Conservation (phyloP, 2,888 invertebrate species). For the Lathronympha strigana region DNA sequence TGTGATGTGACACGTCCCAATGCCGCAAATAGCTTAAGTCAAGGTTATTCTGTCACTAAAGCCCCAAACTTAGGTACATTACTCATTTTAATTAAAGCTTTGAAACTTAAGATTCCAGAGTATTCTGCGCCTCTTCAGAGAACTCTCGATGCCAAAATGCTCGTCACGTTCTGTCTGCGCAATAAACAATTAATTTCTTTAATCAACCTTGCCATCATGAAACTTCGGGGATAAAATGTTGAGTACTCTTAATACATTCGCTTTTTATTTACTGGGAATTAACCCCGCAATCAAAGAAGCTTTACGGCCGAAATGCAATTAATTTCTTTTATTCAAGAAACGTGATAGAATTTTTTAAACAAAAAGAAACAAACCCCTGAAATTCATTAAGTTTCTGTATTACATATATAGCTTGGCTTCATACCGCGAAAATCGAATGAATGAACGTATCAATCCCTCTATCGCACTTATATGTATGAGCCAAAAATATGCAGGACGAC, state of each 20-base stretch:
- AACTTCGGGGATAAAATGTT: slow-evolving; percentile 44
- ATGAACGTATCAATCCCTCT: too few relatives aligned
- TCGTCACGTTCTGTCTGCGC: slow-evolving; percentile 55
- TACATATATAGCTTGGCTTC: too few relatives aligned
- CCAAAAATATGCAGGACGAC: too few relatives aligned
- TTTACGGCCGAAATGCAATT: slow-evolving; percentile 28
- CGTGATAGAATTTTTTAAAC: not conserved
- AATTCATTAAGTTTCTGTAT: slow-evolving; percentile 19
- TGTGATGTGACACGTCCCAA: too few relatives aligned
- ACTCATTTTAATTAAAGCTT: slow-evolving; percentile 11
- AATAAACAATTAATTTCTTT: slow-evolving; percentile 71
- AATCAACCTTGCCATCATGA: slow-evolving; percentile 56
- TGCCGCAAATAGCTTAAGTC: too few relatives aligned
- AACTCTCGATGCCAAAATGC: slow-evolving; percentile 50
- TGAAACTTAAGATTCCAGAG: slow-evolving; percentile 17
- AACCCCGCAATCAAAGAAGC: slow-evolving; percentile 38
- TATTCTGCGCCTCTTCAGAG: slow-evolving; percentile 42
- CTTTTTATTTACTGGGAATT: slow-evolving; percentile 45
- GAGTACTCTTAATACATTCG: slow-evolving; percentile 41
- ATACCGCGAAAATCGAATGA: too few relatives aligned
- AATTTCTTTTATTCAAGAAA: slow-evolving; percentile 3
- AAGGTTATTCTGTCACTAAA: too few relatives aligned
- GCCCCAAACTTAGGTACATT: not conserved
- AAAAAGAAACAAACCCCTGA: not conserved
- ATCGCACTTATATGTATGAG: too few relatives aligned